phyloP scores from a whole-genome alignment of 1,140 invertebrate genomes.

The Phortica variegata region DNA sequence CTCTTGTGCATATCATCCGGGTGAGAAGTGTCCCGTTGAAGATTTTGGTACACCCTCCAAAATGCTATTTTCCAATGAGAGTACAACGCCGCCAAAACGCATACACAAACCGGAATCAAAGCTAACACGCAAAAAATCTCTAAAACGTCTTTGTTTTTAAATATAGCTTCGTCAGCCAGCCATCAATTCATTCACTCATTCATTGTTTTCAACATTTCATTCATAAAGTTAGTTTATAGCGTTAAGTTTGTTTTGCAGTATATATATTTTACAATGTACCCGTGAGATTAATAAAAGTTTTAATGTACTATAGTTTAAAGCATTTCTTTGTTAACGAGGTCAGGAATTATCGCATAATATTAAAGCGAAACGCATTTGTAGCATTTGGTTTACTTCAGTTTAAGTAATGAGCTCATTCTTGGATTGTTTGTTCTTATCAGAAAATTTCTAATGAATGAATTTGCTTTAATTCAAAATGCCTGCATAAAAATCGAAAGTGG shows the following conservation, averaged over 20 bases:
- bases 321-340: too few relatives aligned
- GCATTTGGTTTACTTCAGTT: too few relatives aligned
- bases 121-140: constrained; percentile 34
- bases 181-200: not conserved
- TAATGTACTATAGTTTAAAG: not conserved
- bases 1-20: constrained; percentile 32
- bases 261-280: constrained; percentile 7
- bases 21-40: constrained; percentile 34
- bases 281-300: too few relatives aligned
- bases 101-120: constrained; percentile 31
- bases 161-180: too few relatives aligned
- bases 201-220: not conserved
- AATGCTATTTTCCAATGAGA: constrained; percentile 35
- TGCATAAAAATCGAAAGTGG: too few relatives aligned
- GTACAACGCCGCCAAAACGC: constrained; percentile 31
- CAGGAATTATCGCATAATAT: too few relatives aligned
- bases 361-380: too few relatives aligned
- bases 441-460: too few relatives aligned
- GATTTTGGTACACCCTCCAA: constrained; percentile 42
- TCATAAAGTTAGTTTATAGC: constrained; percentile 25
- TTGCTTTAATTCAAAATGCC: too few relatives aligned
- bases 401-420: too few relatives aligned
- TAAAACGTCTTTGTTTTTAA: constrained; percentile 43
- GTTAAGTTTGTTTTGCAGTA: constrained; percentile 28
- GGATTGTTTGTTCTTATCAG: too few relatives aligned